Conservation (phyloP, 2,888 invertebrate species). For the Polyploca ridens region DNA sequence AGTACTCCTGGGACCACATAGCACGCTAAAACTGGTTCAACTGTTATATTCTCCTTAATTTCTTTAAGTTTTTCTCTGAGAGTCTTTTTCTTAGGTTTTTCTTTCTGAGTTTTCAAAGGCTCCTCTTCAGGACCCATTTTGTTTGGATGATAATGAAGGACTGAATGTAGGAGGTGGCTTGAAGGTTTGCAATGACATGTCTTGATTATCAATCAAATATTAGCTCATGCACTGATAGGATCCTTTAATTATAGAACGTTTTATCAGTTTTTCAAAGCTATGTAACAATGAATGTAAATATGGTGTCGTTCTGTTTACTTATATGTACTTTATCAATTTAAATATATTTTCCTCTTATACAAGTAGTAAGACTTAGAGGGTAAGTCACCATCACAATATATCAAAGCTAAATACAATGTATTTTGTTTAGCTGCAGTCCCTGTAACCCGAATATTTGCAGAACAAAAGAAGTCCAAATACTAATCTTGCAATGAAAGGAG, state of each 20-base stretch:
- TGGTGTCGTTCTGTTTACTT: neutral
- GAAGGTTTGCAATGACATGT: constrained; percentile 21
- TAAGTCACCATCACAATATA: too few relatives aligned
- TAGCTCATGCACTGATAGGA: constrained; percentile 31
- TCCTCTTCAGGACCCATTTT: constrained; percentile 62
- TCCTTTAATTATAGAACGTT: constrained; percentile 6
- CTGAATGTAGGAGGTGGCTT: constrained; percentile 25
- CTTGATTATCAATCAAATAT: constrained; percentile 43
- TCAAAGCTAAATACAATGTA: too few relatives aligned
- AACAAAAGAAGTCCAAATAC: too few relatives aligned
- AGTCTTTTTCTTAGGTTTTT: constrained; percentile 52
- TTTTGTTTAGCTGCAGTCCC: too few relatives aligned
- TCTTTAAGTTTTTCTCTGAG: constrained; percentile 72
- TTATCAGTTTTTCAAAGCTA: constrained; percentile 5
- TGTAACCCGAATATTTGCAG: too few relatives aligned
- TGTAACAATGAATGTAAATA: neutral
- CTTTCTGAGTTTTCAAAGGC: constrained; percentile 50
- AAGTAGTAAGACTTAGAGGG: too few relatives aligned
- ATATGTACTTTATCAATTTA: neutral
- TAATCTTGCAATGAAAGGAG: too few relatives aligned
- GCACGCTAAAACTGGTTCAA: constrained; percentile 86
- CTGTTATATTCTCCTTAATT: constrained; percentile 85
- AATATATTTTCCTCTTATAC: neutral
- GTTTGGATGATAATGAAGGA: constrained; percentile 24
- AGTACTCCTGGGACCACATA: constrained; percentile 86